Evolutionary conservation across 2,797 vertebrate genomes (phyloP), one percentile per base, ranked within the genome.

Genomic region (Dryobates pubescens): DNA sequence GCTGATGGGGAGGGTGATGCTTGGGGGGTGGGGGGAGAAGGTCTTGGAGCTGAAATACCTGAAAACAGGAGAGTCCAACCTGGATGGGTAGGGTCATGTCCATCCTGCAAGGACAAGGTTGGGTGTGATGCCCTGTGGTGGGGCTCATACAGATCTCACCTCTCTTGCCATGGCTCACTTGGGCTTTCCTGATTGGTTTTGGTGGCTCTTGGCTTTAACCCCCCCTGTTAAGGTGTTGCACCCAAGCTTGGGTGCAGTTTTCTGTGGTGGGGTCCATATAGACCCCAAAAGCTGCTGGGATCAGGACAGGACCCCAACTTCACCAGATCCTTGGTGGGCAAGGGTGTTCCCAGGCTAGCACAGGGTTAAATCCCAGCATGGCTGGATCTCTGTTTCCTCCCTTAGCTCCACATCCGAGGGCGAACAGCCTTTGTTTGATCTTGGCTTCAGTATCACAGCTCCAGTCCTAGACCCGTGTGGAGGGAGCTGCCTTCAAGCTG

Each of bases 111-210:
- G 75, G 82, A 18, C 57, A 8, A 4, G 0, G 17, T 49, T 0
- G 1, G 18, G 12, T 26, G 59, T 1, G 1, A 45, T 49, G 58
- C 22, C 47, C 78, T 0, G 0, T 10, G 29, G n/a, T 0, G 10
- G 54, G 34, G 17, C 27, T 51, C 0, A 1, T n/a, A 8, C 10
- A 5, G 56, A 4, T 27, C 59, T 62, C 6, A 1, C 7, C 57
- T 6, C 47, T 73, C 4, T 1, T 22, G 41, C 53, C 11, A 3
- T 1, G 4, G 38, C 58, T 75, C 0, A 49, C 49, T 51, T 51
- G 49, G 49, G 49, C 49, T 70, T 41, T 56, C 32, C 56, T 67
- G 5, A 6, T 67, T 27, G 36, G 10, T 18, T 72, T 24, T 18
- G 64, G 17, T 49, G 32, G n/a, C 14, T 27, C 67, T 65, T 30